These are phyloP conservation scores for Astatotilapia flaviijosephi DNA, from an alignment of 2,113 vertebrate genomes.

Conservation along the genomic window DNA sequence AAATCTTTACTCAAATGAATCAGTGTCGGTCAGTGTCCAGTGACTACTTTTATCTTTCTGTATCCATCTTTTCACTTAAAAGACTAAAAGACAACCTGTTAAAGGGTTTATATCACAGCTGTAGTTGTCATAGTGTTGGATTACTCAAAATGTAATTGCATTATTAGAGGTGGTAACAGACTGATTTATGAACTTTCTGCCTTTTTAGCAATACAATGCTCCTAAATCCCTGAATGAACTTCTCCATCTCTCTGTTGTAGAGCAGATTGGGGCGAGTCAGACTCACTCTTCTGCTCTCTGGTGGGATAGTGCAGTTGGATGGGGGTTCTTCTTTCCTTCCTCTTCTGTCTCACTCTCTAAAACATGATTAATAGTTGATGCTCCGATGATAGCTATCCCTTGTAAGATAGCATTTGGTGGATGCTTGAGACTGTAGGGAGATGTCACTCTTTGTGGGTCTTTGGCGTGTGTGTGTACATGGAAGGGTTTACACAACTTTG, in stretches of 20 bases:
- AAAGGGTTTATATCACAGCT: not conserved
- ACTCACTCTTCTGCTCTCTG: not conserved
- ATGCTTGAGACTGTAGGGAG: slow-evolving; percentile 10
- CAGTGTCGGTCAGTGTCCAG: not conserved
- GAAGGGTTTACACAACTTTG: slow-evolving; percentile 27
- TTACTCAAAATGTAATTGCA: not conserved
- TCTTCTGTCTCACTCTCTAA: slow-evolving; percentile 11
- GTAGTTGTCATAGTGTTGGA: fast-evolving
- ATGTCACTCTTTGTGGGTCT: not conserved
- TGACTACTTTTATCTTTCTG: not conserved
- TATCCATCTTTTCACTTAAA: fast-evolving
- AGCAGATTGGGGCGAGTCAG: not conserved
- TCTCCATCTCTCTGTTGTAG: not conserved
- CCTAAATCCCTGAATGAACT: not conserved
- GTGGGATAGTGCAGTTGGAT: not conserved
- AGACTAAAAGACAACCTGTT: not conserved
- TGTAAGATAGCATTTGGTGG: slow-evolving; percentile 1
- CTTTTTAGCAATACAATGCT: not conserved
- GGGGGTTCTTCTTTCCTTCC: not conserved
- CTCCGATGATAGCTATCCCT: slow-evolving; percentile 16
- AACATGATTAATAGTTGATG: slow-evolving; percentile 70
- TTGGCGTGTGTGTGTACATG: not conserved
- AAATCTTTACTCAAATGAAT: fast-evolving
- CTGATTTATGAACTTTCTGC: not conserved
- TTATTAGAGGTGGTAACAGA: not conserved